These are phyloP conservation scores for Netelia fuscicornis DNA, from an alignment of 2,888 invertebrate species.

Conservation along the genomic window DNA sequence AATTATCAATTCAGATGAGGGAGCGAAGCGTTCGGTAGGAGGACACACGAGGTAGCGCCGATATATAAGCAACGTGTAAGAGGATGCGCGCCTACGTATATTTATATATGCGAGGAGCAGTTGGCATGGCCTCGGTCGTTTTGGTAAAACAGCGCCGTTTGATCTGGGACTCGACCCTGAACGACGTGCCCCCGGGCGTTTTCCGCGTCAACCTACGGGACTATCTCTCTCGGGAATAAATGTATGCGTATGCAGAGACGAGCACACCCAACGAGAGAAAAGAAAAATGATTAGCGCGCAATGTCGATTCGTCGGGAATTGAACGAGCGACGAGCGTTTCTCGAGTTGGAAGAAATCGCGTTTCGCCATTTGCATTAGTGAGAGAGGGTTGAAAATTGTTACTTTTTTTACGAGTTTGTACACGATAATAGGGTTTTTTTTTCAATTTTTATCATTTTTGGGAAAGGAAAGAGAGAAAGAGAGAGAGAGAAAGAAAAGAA, in stretches of 20 bases:
- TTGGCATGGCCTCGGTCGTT: slow-evolving; percentile 74
- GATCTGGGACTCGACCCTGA: slow-evolving; percentile 79
- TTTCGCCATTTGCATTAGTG: not conserved
- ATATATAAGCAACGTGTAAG: slow-evolving; percentile 1
- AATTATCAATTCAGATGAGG: slow-evolving; percentile 85
- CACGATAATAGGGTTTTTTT: not conserved
- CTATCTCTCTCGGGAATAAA: slow-evolving; percentile 22
- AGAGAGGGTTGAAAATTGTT: not conserved
- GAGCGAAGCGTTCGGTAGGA: slow-evolving; percentile 60
- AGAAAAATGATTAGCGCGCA: slow-evolving; percentile 50
- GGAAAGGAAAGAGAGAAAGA: no score
- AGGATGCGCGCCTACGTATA: slow-evolving; percentile 56
- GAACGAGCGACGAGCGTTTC: not conserved
- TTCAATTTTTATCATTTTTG: not conserved
- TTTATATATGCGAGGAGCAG: not conserved
- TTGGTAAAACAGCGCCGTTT: slow-evolving; percentile 83
- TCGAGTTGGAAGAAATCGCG: not conserved
- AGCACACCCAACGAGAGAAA: slow-evolving; percentile 26
- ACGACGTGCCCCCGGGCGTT: slow-evolving; percentile 64
- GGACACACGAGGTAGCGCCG: slow-evolving; percentile 20
- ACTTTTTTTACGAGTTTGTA: not conserved
- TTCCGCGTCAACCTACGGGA: slow-evolving; percentile 59
- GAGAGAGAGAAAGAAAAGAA: no score
- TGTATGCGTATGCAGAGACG: not conserved
- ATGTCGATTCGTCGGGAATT: slow-evolving; percentile 18